Percentiles rank a stretch among this genome's conserved stretches.
Conservation (phyloP, 2,113 vertebrate genomes). For the Benitochromis conjunctus region DNA sequence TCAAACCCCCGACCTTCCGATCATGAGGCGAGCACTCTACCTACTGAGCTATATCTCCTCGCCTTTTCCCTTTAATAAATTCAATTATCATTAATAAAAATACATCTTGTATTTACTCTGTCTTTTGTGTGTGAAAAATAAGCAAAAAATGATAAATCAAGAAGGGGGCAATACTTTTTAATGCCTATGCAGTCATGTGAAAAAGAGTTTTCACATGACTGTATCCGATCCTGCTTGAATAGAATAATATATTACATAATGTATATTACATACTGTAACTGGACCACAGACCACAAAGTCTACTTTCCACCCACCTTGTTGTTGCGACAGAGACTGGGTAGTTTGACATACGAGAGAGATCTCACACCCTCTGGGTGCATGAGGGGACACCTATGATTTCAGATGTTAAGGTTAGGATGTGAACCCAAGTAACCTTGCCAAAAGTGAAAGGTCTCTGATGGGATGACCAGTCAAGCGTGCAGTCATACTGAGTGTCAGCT, state of each 20-base stretch:
- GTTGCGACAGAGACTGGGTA: not conserved
- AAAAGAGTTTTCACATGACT: not conserved
- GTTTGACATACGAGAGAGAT: not conserved
- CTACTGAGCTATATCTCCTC: no score
- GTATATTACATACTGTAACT: not conserved
- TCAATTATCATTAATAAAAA: no score
- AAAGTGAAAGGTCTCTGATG: conserved; percentile 1
- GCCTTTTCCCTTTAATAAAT: no score
- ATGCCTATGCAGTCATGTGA: no score
- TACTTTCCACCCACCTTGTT: not conserved
- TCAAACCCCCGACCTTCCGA: no score
- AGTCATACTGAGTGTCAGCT: not conserved
- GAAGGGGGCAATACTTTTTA: no score
- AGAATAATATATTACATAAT: not conserved
- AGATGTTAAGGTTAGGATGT: not conserved
- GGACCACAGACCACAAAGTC: not conserved
- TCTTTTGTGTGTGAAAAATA: no score
- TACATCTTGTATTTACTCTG: no score
- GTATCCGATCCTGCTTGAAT: not conserved
- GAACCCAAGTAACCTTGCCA: not conserved
- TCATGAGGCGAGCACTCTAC: no score
- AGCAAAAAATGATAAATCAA: no score
- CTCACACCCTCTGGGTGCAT: not conserved
- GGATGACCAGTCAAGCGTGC: not conserved
- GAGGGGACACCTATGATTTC: not conserved